Evolutionary conservation across 2,797 vertebrate genomes (phyloP), one percentile per base, ranked within the genome.

Genomic region (Myiotriccus ornatus): DNA sequence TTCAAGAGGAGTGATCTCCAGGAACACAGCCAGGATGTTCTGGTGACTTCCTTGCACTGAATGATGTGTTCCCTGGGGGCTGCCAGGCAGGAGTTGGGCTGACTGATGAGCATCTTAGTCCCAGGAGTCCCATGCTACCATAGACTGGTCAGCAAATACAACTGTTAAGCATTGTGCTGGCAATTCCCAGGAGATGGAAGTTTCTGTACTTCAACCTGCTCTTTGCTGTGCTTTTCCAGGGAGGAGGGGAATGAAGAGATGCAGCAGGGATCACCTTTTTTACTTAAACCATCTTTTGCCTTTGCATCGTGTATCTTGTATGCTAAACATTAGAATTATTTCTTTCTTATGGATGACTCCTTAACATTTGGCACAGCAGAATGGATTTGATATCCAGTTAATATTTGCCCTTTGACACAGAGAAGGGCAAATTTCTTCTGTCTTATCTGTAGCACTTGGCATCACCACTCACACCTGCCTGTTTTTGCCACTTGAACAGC

Each of bases 381-480:
- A 20, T 34, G 15, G 32, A 18, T 87, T 89, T 7, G 6, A 21
- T 30, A 62, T 62, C 46, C 27, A 56, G 49, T 69, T 67, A 49
- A 8, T 49, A 67, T 70, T 91, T 76, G 2, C 32, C 13, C 12
- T 60, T 71, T 46, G 34, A 63, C 11, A 24, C 14, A 39, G 37
- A 79, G 14, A 55, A 71, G 44, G 46, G 25, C 30, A 44, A 9
- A 43, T 30, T 56, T 64, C 14, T 57, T 32, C 49, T 41, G 14
- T 41, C 56, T 43, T 43, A 11, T 5, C 5, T 4, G 6, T 32
- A 30, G 28, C 15, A n/a, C 23, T 46, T 1, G 0, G 11, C 23
- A 32, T 44, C 37, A 37, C 17, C 34, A 14, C 23, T 49, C 4
- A 7, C 65, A 16, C 41, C 49, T 35, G 22, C 2, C 1, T 82